Evolutionary conservation across 2,113 vertebrate genomes (phyloP), one percentile per base, ranked within the genome.

Genomic region (Leucosticte australis): DNA sequence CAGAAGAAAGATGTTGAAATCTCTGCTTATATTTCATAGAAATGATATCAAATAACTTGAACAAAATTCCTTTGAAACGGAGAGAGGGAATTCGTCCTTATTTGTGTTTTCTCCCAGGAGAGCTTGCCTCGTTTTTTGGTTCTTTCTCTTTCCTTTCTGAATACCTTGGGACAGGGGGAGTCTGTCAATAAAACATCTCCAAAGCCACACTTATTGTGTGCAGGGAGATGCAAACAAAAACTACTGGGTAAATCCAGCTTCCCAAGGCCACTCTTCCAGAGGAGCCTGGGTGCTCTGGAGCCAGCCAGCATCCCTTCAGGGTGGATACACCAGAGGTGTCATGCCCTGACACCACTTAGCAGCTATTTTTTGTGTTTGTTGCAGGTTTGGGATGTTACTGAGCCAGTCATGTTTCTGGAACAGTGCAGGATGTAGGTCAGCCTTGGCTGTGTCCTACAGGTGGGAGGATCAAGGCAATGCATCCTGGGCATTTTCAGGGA

Each of bases 51-150:
- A 91, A 82, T 75, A 82, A 68, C 52, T 94, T 89, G 47, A 59
- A 91, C 69, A 90, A 76, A 95, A 95, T 83, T 50, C 60, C 79
- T 94, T 90, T 93, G 83, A 93, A 95, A 90, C 5, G 0, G 33
- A 93, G 83, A 75, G 73, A 81, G 64, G 89, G 86, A 83, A 70
- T 89, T 83, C 89, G 47, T 94, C 60, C 71, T 87, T 31, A 44
- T 91, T 90, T 91, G 52, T 80, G 71, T 86, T 86, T 89, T 30
- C 44, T 92, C 73, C 64, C 4, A 2, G 80, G 68, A 86, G 64
- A 89, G 8, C 77, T 77, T 89, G 80, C 86, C 78, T 89, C 0
- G 0, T 91, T 90, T 63, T 93, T 89, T 3, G 1, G 24, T 83
- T 86, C 75, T 83, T 70, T 77, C 22, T 71, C 52, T 63, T 91